These are phyloP conservation scores for Leucosticte australis DNA, from an alignment of 2,113 vertebrate genomes.

Conservation along the genomic window DNA sequence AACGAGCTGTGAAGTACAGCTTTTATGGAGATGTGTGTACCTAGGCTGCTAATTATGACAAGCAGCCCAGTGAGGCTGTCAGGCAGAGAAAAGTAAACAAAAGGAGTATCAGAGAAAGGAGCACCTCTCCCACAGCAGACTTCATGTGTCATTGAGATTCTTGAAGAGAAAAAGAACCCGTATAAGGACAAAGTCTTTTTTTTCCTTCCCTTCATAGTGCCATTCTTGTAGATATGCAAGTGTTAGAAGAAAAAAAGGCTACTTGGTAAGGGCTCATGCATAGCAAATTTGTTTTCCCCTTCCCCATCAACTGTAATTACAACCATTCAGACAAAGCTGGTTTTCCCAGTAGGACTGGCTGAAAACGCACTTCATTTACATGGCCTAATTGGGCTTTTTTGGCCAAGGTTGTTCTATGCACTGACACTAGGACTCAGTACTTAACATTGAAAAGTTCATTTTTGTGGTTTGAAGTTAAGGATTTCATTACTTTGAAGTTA, in stretches of 20 bases:
- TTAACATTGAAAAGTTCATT: conserved; percentile 53
- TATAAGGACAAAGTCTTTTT: not conserved
- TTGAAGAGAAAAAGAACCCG: not conserved
- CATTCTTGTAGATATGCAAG: conserved; percentile 9
- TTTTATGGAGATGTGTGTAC: not conserved
- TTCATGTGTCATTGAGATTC: not conserved
- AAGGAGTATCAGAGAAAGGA: conserved; percentile 8
- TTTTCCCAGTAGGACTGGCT: conserved; percentile 65
- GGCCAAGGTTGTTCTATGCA: conserved; percentile 42
- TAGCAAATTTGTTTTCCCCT: conserved; percentile 50
- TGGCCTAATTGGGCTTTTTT: conserved; percentile 65
- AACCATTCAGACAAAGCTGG: conserved; percentile 61
- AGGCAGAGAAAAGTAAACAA: not conserved
- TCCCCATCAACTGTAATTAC: conserved; percentile 63
- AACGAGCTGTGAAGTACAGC: not conserved
- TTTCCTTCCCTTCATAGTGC: not conserved
- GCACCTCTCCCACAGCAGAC: not conserved
- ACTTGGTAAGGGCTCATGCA: conserved; percentile 53
- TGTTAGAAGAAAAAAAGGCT: conserved; percentile 13
- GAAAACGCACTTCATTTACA: conserved; percentile 56
- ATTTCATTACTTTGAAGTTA: conserved; percentile 57
- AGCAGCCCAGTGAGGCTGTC: not conserved
- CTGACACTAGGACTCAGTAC: conserved; percentile 29
- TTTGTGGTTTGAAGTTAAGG: conserved; percentile 45
- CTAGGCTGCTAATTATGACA: not conserved